Base-by-base conservation (phyloP, 2,888 invertebrate species). In the Acleris holmiana region DNA sequence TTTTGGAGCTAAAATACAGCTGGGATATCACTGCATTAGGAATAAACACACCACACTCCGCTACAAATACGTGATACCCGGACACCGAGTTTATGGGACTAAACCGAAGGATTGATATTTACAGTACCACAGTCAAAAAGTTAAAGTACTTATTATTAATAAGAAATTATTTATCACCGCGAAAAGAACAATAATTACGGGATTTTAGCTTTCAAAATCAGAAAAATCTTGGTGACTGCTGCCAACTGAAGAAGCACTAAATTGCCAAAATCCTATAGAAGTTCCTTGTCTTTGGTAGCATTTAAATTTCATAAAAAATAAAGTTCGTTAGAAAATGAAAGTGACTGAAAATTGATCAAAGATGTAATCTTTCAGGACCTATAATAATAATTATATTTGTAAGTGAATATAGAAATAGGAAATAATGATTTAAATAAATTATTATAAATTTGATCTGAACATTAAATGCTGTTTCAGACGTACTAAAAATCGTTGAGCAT, bases 171-270 rank as follows among this genome's bases (percentile, higher is more conserved):
- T 59, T 68, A 67, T 64, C 50, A 62, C 49, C 51, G 57, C 64
- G 46, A 65, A 65, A 50, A 55, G 63, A 59, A 62, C 57, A 65
- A 68, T 62, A 70, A 67, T 68, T 75, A 72, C 67, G 73, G 71
- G 73, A 80, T 80, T 78, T 78, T 73, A 76, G 79, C 80, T 79
- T 82, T 79, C 76, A 85, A 87, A 86, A 83, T 74, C 83, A 75
- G 77, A 83, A 87, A 88, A 80, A 84, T 85, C 79, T 80, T 84
- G 69, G 73, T 84, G 82, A 85, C 83, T 85, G 84, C 82, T 85
- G 85, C 85, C 83, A 88, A 89, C 87, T 86, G 88, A 88, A 88
- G 84, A 83, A 87, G 77, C 80, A 77, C 78, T 81, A 85, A 85
- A 85, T 80, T 90, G 89, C 87, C 90, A 88, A 84, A 78, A 79